Evolutionary conservation across 2,888 invertebrate genomes (phyloP), one percentile per base, ranked within the genome.

Genomic region (Microctonus aethiopoides): DNA sequence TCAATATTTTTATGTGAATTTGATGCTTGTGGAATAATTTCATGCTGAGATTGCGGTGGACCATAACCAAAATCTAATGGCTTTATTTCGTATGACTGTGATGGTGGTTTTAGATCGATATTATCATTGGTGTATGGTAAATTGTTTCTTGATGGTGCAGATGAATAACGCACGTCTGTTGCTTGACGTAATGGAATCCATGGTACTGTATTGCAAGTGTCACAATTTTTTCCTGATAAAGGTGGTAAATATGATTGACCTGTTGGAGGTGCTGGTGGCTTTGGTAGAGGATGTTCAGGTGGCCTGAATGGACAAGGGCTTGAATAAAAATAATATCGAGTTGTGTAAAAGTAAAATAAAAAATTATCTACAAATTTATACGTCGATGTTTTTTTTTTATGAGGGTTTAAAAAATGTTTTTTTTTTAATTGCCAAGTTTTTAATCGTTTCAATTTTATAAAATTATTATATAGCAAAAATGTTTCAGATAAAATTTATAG

Each of bases 151-250:
- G 39, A 46, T 74, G 70, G 6, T 60, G 67, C 24, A 1, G 46
- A 29, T 26, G 36, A 66, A 11, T 46, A 34, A 41, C 54, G 32
- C 0, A 26, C 32, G 11, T 70, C 41, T 13, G 10, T 4, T 20
- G 16, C 65, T 20, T 73, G 56, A 26, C 80, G 74, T 11, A 95
- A 91, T 41, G 95, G 95, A 78, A 94, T 90, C 95, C 95, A 95
- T 71, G 95, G 95, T 79, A 91, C 90, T 83, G 91, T 89, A 83
- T 95, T 94, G 81, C 95, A 95, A 67, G 93, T 91, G 81, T 93
- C 92, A 81, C 95, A 95, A 74, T 90, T 89, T 80, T 89, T 90
- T 74, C 89, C 89, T 57, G 86, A 82, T 67, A 87, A 86, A 20
- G 73, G 32, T 5, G 68, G 70, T 22, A 54, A 29, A 59, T 70